A percentile compares a stretch with the other conserved stretches of the same genome.
phyloP scores from a whole-genome alignment of 2,888 invertebrate genomes.

The Tupiocoris notatus region DNA sequence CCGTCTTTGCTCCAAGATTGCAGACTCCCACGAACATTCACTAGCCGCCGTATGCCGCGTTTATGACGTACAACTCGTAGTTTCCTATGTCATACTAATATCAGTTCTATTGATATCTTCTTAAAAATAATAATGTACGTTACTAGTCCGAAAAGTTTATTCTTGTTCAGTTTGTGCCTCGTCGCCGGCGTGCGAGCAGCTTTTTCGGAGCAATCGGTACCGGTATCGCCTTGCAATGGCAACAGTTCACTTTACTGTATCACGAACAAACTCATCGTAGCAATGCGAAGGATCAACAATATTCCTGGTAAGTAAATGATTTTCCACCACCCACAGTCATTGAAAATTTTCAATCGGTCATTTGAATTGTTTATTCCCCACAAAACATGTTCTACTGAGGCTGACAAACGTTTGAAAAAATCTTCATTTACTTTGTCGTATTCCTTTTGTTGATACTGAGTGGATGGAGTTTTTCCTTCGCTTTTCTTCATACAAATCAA shows the following conservation, averaged over 20 bases:
- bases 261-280: conserved; percentile 29
- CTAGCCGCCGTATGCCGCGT: background rate
- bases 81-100: background rate
- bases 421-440: too few relatives aligned
- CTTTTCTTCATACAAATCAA: too few relatives aligned
- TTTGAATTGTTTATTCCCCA: too few relatives aligned
- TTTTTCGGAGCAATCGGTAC: background rate
- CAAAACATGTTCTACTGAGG: too few relatives aligned
- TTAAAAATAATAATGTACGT: background rate
- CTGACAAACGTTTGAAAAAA: too few relatives aligned
- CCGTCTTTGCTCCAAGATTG: background rate
- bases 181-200: background rate
- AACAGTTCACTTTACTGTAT: conserved; percentile 44
- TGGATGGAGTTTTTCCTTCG: too few relatives aligned
- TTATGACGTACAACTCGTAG: too few relatives aligned
- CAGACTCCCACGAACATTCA: background rate
- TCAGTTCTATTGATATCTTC: background rate
- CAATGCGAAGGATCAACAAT: conserved; percentile 39
- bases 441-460: too few relatives aligned
- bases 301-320: conserved; percentile 40
- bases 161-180: background rate
- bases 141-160: background rate
- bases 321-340: too few relatives aligned
- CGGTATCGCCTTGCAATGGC: conserved; percentile 18
- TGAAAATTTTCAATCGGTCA: too few relatives aligned